A percentile compares a stretch with the other conserved stretches of the same genome.
phyloP scores from a whole-genome alignment of 2,113 vertebrate genomes.

The Paralichthys olivaceus region DNA sequence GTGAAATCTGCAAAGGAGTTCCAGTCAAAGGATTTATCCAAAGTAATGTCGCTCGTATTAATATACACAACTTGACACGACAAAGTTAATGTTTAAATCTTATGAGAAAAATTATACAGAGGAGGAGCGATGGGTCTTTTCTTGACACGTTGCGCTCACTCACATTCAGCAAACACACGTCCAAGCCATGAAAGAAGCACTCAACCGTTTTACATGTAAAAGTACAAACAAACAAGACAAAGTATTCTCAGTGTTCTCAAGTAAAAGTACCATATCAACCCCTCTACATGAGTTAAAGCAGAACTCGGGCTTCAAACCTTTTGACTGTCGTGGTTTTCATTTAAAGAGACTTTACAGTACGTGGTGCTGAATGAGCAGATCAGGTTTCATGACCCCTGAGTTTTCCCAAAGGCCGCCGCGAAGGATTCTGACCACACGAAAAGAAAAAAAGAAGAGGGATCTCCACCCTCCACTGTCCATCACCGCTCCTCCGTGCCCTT shows the following conservation, averaged over 20 bases:
- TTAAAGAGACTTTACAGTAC: slow-evolving; percentile 25
- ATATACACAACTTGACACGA: not conserved
- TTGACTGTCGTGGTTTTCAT: slow-evolving; percentile 49
- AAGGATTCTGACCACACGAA: slow-evolving; percentile 1
- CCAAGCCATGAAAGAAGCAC: no score
- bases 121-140: not conserved
- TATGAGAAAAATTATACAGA: slow-evolving; percentile 9
- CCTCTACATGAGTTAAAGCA: not conserved
- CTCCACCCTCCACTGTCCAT: not conserved
- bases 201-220: no score
- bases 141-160: not conserved
- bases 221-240: no score
- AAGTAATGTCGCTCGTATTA: not conserved
- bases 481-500: slow-evolving; percentile 42
- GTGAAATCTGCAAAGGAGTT: slow-evolving; percentile 1
- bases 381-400: slow-evolving; percentile 8
- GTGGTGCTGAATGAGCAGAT: slow-evolving; percentile 35
- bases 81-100: not conserved
- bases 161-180: slow-evolving; percentile 12
- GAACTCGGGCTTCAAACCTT: slow-evolving; percentile 32
- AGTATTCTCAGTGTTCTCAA: no score
- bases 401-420: not conserved
- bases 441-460: not conserved
- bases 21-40: slow-evolving; percentile 8
- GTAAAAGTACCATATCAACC: no score